Evolutionary conservation across 2,888 invertebrate species (phyloP).

Genomic region (Drosophila tanythrix): DNA sequence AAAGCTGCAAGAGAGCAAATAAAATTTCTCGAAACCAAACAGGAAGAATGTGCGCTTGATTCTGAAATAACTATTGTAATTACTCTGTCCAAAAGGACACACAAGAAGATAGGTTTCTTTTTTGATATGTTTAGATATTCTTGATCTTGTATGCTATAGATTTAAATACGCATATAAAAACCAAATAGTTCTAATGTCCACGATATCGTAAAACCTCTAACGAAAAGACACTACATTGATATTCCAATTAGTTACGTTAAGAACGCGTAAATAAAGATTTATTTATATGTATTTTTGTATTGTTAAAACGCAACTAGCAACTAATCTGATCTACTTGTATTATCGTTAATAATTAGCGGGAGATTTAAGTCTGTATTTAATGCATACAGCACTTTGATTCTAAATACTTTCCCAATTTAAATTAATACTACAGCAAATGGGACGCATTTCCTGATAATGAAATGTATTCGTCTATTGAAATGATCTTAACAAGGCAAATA

Average conservation of each 20-base stretch:
- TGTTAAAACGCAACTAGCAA: conserved; percentile 42
- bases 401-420: neutral
- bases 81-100: neutral
- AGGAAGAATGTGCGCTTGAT: neutral
- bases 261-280: conserved; percentile 44
- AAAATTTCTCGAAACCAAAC: neutral
- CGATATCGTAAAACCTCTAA: conserved; percentile 27
- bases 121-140: neutral
- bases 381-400: neutral
- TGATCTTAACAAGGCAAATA: neutral
- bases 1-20: neutral
- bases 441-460: neutral
- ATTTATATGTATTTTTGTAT: conserved; percentile 69
- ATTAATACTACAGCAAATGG: neutral
- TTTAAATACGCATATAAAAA: neutral
- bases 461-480: neutral
- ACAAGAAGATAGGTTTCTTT: neutral
- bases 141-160: neutral
- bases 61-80: neutral
- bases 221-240: conserved; percentile 64
- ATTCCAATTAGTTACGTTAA: conserved; percentile 56
- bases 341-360: conserved; percentile 34
- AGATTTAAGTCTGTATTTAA: neutral
- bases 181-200: conserved; percentile 13
- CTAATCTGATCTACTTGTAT: conserved; percentile 46